A percentile compares a stretch with the other conserved stretches of the same genome.
These are phyloP conservation scores for Meloe dianella DNA, from an alignment of 2,888 invertebrate genomes.

Conservation along the genomic window DNA sequence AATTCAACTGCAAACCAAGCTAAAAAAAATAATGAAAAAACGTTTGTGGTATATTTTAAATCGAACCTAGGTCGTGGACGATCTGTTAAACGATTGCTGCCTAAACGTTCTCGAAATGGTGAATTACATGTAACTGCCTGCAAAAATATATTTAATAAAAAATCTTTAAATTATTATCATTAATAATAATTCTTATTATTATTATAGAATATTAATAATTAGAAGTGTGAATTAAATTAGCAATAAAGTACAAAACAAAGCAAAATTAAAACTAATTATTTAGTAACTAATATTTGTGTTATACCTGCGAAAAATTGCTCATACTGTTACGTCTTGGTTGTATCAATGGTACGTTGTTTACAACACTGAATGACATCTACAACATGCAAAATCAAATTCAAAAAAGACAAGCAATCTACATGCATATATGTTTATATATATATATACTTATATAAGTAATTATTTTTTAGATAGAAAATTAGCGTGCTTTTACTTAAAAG, in stretches of 20 bases:
- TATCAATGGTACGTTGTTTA: conserved; percentile 55
- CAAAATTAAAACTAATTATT: too few relatives aligned
- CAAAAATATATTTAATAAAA: conserved; percentile 51
- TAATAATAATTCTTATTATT: neutral
- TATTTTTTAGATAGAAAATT: conserved; percentile 18
- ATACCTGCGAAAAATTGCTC: conserved; percentile 57
- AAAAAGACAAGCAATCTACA: conserved; percentile 39
- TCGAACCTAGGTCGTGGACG: conserved; percentile 78
- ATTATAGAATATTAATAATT: neutral
- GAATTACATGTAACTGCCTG: conserved; percentile 73
- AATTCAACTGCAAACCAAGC: conserved; percentile 49
- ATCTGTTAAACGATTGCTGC: conserved; percentile 86
- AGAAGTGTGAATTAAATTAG: neutral
- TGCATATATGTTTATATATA: conserved; percentile 24
- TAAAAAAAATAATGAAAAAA: conserved; percentile 32
- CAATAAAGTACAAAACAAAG: neutral
- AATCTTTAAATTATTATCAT: neutral
- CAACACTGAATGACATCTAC: conserved; percentile 60
- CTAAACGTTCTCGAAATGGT: conserved; percentile 87
- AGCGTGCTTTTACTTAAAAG: conserved; percentile 42
- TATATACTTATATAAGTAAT: too few relatives aligned
- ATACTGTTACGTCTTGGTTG: conserved; percentile 61
- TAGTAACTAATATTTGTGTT: conserved; percentile 3
- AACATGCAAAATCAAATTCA: conserved; percentile 52
- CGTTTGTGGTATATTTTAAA: neutral